Conservation (phyloP, 2,113 vertebrate species). For the Sterrhoptilus dennistouni region DNA sequence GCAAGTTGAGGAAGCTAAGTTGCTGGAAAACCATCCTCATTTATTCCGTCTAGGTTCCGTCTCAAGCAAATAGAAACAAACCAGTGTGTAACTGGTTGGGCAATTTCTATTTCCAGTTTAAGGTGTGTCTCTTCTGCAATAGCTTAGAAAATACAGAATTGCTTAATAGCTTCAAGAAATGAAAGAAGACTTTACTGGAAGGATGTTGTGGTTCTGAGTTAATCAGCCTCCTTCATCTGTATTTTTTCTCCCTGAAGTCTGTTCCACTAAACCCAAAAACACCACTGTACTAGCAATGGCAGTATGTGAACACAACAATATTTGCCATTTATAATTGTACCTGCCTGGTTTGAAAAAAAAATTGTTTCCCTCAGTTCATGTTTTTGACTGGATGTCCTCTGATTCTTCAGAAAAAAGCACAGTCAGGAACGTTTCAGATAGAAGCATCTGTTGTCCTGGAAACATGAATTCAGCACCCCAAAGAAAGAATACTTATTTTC, state of each 20-base stretch:
- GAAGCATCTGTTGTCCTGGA: background rate
- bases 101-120: background rate
- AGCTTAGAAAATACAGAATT: conserved; percentile 42
- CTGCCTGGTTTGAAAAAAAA: background rate
- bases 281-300: background rate
- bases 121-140: conserved; percentile 8
- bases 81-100: background rate
- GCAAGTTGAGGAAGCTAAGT: background rate
- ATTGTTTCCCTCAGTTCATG: background rate
- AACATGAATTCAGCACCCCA: background rate
- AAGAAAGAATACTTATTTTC: background rate
- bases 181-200: conserved; percentile 38
- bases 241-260: background rate
- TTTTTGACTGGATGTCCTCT: background rate
- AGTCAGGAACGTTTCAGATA: background rate
- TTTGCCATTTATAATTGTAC: background rate
- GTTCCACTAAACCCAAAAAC: background rate
- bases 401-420: background rate
- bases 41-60: background rate
- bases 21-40: background rate
- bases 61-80: background rate
- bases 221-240: background rate
- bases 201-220: conserved; percentile 20
- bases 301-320: background rate
- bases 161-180: conserved; percentile 40